Evolutionary conservation across 2,888 invertebrate species (phyloP).

Genomic region (Mesoligia furuncula): DNA sequence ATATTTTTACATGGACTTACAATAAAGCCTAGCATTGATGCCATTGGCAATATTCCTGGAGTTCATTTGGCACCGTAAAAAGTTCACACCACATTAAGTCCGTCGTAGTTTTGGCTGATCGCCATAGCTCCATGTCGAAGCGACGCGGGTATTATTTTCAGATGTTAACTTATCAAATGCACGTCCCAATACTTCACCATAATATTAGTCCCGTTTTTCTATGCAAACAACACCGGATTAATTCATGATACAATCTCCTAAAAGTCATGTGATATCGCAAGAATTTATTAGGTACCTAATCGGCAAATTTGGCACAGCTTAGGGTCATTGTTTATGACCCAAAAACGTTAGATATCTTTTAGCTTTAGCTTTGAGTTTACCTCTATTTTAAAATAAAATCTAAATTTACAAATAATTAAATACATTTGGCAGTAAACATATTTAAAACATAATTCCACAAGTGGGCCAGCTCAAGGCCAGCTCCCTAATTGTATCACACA

Average conservation of each 20-base stretch:
- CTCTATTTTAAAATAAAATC: slow-evolving; percentile 7
- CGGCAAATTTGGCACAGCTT: slow-evolving; percentile 24
- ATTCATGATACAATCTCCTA: slow-evolving; percentile 46
- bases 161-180: slow-evolving; percentile 68
- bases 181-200: slow-evolving; percentile 43
- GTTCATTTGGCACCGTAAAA: slow-evolving; percentile 84
- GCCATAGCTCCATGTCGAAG: slow-evolving; percentile 76
- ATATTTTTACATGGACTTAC: slow-evolving; percentile 5
- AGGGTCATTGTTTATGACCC: not conserved
- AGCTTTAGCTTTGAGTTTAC: slow-evolving; percentile 8
- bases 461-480: not conserved
- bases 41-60: slow-evolving; percentile 74
- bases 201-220: slow-evolving; percentile 38
- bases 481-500: not conserved
- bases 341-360: slow-evolving; percentile 9
- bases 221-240: slow-evolving; percentile 62
- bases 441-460: not conserved
- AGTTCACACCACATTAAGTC: slow-evolving; percentile 85
- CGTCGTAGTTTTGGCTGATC: slow-evolving; percentile 78
- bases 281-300: slow-evolving; percentile 48
- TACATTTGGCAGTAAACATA: not conserved
- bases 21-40: slow-evolving; percentile 60
- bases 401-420: not conserved
- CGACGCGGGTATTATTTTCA: slow-evolving; percentile 73
- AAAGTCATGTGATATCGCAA: slow-evolving; percentile 10